These are phyloP conservation scores for Ctenoplectra terminalis DNA, from an alignment of 1,140 invertebrate species.

Conservation along the genomic window DNA sequence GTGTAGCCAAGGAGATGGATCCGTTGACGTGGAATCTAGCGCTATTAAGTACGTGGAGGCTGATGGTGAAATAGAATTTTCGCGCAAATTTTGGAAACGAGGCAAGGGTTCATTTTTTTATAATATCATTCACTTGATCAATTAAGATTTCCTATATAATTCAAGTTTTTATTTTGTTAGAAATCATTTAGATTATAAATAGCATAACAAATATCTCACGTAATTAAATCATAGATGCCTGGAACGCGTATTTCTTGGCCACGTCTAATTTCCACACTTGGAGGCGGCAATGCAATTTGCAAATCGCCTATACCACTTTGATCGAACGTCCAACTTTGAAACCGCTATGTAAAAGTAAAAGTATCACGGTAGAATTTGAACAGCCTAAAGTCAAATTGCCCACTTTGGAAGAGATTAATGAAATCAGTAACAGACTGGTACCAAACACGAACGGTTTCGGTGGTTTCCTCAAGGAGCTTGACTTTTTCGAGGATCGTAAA, in stretches of 20 bases:
- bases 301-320: slow-evolving; percentile 61
- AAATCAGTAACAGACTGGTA: slow-evolving; percentile 39
- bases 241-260: slow-evolving; percentile 20
- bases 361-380: not conserved
- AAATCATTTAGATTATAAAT: not conserved
- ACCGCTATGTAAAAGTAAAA: not conserved
- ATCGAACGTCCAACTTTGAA: not conserved
- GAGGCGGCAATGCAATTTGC: slow-evolving; percentile 61
- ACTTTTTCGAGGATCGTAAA: slow-evolving; percentile 48
- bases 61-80: slow-evolving; percentile 60
- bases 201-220: not conserved
- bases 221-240: slow-evolving; percentile 29
- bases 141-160: not conserved
- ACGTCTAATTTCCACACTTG: slow-evolving; percentile 48
- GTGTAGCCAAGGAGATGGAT: slow-evolving; percentile 44
- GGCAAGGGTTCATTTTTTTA: slow-evolving; percentile 26
- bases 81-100: slow-evolving; percentile 29
- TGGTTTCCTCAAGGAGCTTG: slow-evolving; percentile 43
- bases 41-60: slow-evolving; percentile 64
- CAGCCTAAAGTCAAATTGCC: slow-evolving; percentile 38
- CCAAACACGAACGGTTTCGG: slow-evolving; percentile 55
- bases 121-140: not conserved
- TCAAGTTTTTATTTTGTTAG: not conserved
- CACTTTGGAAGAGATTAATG: slow-evolving; percentile 57
- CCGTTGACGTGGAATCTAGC: slow-evolving; percentile 30